phyloP scores from a whole-genome alignment of 2,888 invertebrate species.

The Lithosia quadra region DNA sequence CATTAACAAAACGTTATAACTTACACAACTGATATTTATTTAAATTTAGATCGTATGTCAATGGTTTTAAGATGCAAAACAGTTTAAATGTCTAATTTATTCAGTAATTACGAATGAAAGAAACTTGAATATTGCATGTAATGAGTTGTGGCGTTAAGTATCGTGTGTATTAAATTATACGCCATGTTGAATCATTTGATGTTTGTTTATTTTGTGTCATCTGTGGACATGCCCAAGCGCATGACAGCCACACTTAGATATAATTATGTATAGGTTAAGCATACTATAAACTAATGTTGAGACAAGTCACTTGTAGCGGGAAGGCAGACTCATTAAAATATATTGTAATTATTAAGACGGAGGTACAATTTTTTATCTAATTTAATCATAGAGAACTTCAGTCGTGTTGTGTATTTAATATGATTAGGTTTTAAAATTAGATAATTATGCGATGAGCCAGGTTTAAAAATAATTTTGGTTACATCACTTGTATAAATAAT shows the following conservation, averaged over 20 bases:
- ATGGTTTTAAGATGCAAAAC: not conserved
- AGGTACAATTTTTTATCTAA: not conserved
- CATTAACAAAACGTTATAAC: constrained; percentile 20
- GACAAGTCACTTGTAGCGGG: not conserved
- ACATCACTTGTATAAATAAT: no score
- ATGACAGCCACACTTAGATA: constrained; percentile 11
- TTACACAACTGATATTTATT: not conserved
- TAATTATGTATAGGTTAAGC: constrained; percentile 6
- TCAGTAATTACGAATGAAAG: constrained; percentile 35
- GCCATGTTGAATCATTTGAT: constrained; percentile 45
- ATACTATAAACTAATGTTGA: constrained; percentile 6
- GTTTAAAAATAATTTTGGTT: not conserved
- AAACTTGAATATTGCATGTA: constrained; percentile 48
- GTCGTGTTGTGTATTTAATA: not conserved
- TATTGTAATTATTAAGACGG: not conserved
- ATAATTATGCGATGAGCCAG: not conserved
- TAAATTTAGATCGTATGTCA: not conserved
- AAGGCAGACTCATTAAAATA: not conserved
- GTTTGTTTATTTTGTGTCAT: constrained; percentile 41
- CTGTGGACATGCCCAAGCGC: constrained; percentile 42
- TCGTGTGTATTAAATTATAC: constrained; percentile 51
- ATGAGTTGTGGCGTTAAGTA: constrained; percentile 48
- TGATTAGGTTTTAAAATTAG: constrained; percentile 11
- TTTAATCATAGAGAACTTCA: not conserved
- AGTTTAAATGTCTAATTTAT: constrained; percentile 7